phyloP scores from a whole-genome alignment of 1,140 invertebrate species.

The Lycorma delicatula region DNA sequence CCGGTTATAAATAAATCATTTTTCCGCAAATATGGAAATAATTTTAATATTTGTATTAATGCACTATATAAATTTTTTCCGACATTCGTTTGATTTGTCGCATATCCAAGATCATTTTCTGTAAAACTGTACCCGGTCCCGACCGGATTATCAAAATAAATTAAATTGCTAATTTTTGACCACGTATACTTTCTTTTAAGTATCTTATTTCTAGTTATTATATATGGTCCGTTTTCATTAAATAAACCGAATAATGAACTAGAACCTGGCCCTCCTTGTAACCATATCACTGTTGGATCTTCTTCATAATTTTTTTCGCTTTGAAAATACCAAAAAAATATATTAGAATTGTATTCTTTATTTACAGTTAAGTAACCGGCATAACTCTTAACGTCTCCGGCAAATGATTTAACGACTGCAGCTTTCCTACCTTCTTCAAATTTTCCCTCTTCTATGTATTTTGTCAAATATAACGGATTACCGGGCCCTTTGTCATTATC shows the following conservation, averaged over 20 bases:
- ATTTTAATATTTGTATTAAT: conserved; percentile 53
- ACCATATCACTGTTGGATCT: conserved; percentile 62
- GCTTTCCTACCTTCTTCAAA: conserved; percentile 4
- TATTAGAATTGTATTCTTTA: conserved; percentile 47
- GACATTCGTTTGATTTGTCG: conserved; percentile 50
- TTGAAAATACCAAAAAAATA: conserved; percentile 74
- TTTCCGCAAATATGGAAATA: conserved; percentile 55
- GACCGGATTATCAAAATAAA: conserved; percentile 68
- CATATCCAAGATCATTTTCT: conserved; percentile 55
- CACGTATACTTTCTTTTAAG: conserved; percentile 9
- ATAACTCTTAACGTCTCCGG: conserved; percentile 33
- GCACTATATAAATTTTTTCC: conserved; percentile 16
- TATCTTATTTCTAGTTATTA: conserved; percentile 35
- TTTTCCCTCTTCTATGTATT: conserved; percentile 9
- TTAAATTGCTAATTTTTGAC: conserved; percentile 14
- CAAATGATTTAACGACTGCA: neutral
- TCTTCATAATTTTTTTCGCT: conserved; percentile 39
- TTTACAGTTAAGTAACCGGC: conserved; percentile 66
- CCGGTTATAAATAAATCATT: conserved; percentile 72
- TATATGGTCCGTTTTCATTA: conserved; percentile 45
- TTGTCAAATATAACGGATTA: conserved; percentile 12
- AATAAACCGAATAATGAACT: conserved; percentile 63
- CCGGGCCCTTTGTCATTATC: no score
- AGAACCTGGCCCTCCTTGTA: conserved; percentile 66
- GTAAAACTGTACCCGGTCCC: conserved; percentile 51